These are phyloP conservation scores for Phortica okadai DNA, from an alignment of 2,888 invertebrate genomes.

Conservation along the genomic window DNA sequence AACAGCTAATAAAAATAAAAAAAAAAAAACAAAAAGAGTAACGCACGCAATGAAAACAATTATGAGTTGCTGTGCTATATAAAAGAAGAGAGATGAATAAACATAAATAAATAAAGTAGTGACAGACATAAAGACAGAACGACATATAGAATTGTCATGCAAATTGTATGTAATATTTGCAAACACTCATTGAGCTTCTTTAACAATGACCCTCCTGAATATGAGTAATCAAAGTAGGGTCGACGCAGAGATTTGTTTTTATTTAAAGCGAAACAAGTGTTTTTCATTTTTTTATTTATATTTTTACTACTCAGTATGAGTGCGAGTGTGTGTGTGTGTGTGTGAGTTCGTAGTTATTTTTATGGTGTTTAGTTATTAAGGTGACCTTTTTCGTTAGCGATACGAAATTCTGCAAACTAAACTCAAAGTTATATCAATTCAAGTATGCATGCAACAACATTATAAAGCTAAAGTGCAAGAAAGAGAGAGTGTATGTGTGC, in stretches of 20 bases:
- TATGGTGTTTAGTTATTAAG: conserved; percentile 54
- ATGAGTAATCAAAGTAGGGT: too few relatives aligned
- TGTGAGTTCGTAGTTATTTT: conserved; percentile 35
- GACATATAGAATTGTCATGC: too few relatives aligned
- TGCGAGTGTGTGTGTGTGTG: conserved; percentile 22
- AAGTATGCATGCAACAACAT: neutral
- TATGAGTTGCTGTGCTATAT: too few relatives aligned
- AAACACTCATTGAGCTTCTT: too few relatives aligned
- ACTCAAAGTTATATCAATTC: neutral
- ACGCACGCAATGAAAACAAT: neutral
- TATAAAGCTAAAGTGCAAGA: neutral
- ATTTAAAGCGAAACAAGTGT: conserved; percentile 5
- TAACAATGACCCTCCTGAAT: too few relatives aligned
- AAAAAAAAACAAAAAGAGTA: too few relatives aligned
- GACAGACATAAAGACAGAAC: too few relatives aligned
- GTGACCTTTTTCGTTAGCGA: conserved; percentile 40
- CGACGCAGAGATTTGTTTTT: neutral
- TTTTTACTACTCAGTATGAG: neutral
- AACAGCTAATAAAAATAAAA: too few relatives aligned
- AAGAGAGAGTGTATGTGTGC: neutral
- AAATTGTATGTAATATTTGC: too few relatives aligned
- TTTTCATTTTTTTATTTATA: neutral
- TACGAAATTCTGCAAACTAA: neutral
- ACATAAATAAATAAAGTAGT: too few relatives aligned
- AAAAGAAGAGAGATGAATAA: too few relatives aligned